A percentile compares a stretch with the other conserved stretches of the same genome.
These are phyloP conservation scores for Cheilinus undulatus DNA, from an alignment of 2,113 vertebrate species.

Conservation along the genomic window DNA sequence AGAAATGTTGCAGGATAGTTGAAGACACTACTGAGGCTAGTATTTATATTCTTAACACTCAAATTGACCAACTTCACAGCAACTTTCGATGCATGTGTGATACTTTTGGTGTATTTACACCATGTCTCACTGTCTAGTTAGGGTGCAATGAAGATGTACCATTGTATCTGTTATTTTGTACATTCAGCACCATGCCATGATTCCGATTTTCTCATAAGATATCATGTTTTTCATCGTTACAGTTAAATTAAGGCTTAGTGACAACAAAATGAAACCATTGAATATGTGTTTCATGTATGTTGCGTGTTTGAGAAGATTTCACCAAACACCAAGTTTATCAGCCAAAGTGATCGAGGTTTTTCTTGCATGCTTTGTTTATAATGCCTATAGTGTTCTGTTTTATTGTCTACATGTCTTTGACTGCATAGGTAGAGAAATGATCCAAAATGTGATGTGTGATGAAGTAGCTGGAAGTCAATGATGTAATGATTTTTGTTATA, in stretches of 20 bases:
- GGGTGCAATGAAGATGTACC: background rate
- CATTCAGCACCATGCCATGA: background rate
- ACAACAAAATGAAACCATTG: background rate
- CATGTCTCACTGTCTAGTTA: constrained; percentile 3
- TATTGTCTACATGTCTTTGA: constrained; percentile 34
- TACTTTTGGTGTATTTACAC: background rate
- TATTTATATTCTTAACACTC: constrained; percentile 1
- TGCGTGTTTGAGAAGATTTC: background rate
- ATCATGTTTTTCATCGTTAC: background rate
- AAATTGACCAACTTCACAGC: background rate
- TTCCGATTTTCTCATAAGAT: background rate
- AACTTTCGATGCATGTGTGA: background rate
- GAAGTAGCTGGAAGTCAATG: constrained; percentile 21
- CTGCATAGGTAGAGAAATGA: constrained; percentile 13
- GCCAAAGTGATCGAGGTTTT: constrained; percentile 6
- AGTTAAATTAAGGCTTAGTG: background rate
- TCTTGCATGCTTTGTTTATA: constrained; percentile 57
- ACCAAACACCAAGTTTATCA: background rate
- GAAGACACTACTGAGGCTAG: background rate
- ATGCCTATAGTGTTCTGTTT: constrained; percentile 24
- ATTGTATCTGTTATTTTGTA: background rate
- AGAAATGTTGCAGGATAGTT: background rate
- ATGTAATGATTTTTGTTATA: constrained; percentile 16
- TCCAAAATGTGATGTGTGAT: constrained; percentile 40
- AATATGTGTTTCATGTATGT: background rate